A percentile compares a stretch with the other conserved stretches of the same genome.
Conservation (phyloP, 2,797 vertebrate genomes). For the Diglossa cyanea region DNA sequence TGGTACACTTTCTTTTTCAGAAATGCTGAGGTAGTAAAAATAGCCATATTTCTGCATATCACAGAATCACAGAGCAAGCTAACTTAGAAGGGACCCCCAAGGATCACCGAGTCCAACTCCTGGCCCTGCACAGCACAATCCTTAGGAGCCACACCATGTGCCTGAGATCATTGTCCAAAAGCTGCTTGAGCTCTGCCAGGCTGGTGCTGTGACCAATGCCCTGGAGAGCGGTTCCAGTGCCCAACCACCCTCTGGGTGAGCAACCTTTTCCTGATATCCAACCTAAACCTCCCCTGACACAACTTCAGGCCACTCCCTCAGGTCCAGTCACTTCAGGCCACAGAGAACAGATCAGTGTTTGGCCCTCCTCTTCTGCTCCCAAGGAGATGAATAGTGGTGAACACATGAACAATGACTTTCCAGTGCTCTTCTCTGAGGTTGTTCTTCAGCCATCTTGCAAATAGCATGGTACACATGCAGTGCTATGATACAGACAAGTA, state of each 20-base stretch:
- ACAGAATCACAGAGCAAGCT: background rate
- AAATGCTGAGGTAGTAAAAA: background rate
- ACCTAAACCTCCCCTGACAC: background rate
- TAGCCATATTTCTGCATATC: background rate
- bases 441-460: background rate
- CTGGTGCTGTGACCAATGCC: background rate
- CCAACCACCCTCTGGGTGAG: background rate
- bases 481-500: background rate
- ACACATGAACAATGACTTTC: background rate
- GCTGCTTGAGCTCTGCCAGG: accelerated
- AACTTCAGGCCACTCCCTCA: background rate
- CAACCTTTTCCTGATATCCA: accelerated
- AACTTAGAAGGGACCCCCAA: background rate
- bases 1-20: background rate
- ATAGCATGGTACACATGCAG: background rate
- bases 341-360: background rate
- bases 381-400: background rate
- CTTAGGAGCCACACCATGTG: accelerated
- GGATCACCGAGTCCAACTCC: background rate
- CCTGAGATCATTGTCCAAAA: background rate
- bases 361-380: background rate
- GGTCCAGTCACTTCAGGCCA: background rate
- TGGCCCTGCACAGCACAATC: background rate
- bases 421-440: background rate
- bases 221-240: background rate